Percentiles rank a stretch among this genome's conserved stretches.
Evolutionary conservation across 2,113 vertebrate species (phyloP).

Genomic region (Stercorarius parasiticus): DNA sequence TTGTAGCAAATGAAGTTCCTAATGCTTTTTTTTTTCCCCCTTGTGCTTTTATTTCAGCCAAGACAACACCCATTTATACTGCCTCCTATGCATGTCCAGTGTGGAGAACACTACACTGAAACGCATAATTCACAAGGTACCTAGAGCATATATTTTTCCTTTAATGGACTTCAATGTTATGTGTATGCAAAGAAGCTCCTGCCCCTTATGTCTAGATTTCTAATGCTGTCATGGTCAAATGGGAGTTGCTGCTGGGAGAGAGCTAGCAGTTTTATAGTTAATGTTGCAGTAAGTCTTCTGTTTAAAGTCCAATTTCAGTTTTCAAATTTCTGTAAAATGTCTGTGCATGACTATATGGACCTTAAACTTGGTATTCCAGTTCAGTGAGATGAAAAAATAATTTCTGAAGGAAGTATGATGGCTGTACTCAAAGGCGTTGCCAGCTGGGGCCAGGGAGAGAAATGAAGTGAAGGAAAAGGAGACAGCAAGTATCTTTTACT

Average conservation of each 20-base stretch:
- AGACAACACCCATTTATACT: slow-evolving; percentile 92
- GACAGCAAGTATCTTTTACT: background rate
- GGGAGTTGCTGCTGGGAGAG: background rate
- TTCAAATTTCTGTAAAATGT: slow-evolving; percentile 25
- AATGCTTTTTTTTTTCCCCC: background rate
- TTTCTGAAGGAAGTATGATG: slow-evolving; percentile 17
- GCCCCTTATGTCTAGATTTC: background rate
- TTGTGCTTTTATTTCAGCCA: slow-evolving; percentile 79
- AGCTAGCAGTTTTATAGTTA: slow-evolving; percentile 9
- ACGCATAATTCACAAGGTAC: slow-evolving; percentile 94
- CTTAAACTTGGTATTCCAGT: slow-evolving; percentile 40
- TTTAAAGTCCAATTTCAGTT: slow-evolving; percentile 21
- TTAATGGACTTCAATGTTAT: background rate
- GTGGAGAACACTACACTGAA: slow-evolving; percentile 91
- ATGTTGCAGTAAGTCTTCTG: slow-evolving; percentile 28
- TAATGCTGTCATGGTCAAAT: background rate
- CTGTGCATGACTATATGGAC: background rate
- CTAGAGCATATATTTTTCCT: background rate
- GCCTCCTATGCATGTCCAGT: slow-evolving; percentile 88
- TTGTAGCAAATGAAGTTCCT: background rate
- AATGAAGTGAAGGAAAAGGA: background rate
- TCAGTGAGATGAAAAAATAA: slow-evolving; percentile 37
- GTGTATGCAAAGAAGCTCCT: background rate
- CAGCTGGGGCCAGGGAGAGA: slow-evolving; percentile 10
- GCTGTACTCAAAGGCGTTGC: background rate